Conservation (phyloP, 2,888 invertebrate genomes). For the Parthenolecanium corni region DNA sequence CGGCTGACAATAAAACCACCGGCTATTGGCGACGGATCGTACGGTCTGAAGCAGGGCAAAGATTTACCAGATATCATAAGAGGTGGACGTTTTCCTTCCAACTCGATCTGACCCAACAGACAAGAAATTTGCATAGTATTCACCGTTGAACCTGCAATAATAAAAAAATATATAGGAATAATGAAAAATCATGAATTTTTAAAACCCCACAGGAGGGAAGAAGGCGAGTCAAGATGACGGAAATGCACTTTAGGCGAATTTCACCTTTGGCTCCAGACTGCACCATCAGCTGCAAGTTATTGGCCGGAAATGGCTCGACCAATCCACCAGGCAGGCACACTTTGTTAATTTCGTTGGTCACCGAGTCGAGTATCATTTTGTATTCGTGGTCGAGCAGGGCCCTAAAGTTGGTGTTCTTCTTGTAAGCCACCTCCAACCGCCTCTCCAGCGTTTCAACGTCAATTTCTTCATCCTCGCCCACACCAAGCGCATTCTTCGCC, state of each 20-base stretch:
- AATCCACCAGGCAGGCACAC: conserved; percentile 75
- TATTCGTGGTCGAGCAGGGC: conserved; percentile 71
- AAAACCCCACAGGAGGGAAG: background rate
- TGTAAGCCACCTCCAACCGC: conserved; percentile 59
- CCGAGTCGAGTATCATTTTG: conserved; percentile 64
- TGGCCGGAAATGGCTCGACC: conserved; percentile 75
- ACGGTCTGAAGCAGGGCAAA: conserved; percentile 81
- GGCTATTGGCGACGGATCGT: conserved; percentile 77
- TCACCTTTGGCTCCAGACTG: conserved; percentile 87
- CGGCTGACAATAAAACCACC: conserved; percentile 94
- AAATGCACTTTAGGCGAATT: background rate
- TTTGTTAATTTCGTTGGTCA: conserved; percentile 82
- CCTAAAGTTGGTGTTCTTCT: conserved; percentile 62
- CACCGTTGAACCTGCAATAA: conserved; percentile 55
- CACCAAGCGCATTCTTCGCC: conserved; percentile 57
- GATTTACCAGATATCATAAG: conserved; percentile 85
- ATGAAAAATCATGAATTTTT: background rate
- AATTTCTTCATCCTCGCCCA: conserved; percentile 45
- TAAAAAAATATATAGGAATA: background rate
- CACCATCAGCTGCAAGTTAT: conserved; percentile 97
- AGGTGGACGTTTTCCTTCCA: conserved; percentile 94
- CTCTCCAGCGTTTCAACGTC: conserved; percentile 46
- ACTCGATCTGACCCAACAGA: conserved; percentile 91
- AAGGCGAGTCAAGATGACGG: background rate
- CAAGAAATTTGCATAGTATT: conserved; percentile 99